These are phyloP conservation scores for Callyntrura guangdongensis DNA, from an alignment of 2,888 invertebrate genomes.

Conservation along the genomic window DNA sequence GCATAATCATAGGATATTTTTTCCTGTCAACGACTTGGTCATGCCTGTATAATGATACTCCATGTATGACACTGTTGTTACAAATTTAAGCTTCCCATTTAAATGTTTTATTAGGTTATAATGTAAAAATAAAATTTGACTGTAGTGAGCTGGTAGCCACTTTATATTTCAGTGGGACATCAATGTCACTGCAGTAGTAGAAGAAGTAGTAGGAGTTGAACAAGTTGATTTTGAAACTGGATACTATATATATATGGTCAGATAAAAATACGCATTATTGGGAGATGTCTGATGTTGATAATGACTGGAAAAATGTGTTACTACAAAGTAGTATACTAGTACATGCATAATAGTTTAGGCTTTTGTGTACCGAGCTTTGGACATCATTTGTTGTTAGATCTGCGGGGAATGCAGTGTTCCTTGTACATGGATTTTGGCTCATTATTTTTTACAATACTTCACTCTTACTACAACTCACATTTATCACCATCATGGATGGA, in stretches of 20 bases:
- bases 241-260: constrained; percentile 25
- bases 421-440: constrained; percentile 17
- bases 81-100: constrained; percentile 53
- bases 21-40: constrained; percentile 61
- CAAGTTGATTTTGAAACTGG: constrained; percentile 32
- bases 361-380: background rate
- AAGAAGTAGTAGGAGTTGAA: constrained; percentile 31
- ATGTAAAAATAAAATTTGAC: background rate
- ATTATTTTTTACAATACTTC: constrained; percentile 28
- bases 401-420: background rate
- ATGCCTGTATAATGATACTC: background rate
- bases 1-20: constrained; percentile 20
- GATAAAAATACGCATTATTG: background rate
- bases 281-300: background rate
- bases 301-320: constrained; percentile 19
- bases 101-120: background rate
- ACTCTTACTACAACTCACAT: constrained; percentile 7
- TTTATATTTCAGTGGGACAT: background rate
- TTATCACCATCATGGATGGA: background rate
- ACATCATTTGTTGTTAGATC: constrained; percentile 20
- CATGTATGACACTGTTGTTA: constrained; percentile 15
- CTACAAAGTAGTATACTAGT: background rate
- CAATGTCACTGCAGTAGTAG: background rate
- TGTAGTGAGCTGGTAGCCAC: background rate
- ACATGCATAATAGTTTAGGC: background rate